phyloP scores from a whole-genome alignment of 2,113 vertebrate genomes.

The Sitta europaea region DNA sequence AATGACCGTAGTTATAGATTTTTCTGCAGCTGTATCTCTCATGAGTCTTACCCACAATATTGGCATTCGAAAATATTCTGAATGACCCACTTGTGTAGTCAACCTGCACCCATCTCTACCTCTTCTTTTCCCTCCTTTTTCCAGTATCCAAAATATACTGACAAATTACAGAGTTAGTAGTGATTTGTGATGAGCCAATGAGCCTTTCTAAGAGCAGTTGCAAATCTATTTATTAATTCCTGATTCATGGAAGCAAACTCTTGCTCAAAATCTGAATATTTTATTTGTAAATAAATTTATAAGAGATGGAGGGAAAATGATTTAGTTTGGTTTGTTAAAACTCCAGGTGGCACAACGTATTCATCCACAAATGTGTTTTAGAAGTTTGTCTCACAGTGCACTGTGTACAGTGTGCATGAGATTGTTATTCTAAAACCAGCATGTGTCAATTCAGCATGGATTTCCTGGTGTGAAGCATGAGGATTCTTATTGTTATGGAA shows the following conservation, averaged over 20 bases:
- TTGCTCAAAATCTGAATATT: background rate
- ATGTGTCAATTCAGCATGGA: background rate
- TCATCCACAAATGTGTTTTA: background rate
- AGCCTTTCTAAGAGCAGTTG: background rate
- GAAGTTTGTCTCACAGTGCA: background rate
- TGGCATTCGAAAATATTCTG: background rate
- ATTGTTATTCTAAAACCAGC: background rate
- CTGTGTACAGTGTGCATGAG: background rate
- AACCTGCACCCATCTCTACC: background rate
- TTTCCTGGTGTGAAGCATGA: background rate
- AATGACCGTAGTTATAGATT: background rate
- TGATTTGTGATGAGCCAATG: background rate
- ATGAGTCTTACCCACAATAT: background rate
- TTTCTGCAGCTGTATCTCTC: background rate
- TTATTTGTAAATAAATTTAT: background rate
- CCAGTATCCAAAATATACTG: background rate
- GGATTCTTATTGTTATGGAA: background rate
- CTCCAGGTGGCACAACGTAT: conserved; percentile 9
- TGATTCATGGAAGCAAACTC: background rate
- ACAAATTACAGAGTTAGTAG: background rate
- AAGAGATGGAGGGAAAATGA: conserved; percentile 1
- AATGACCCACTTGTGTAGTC: background rate
- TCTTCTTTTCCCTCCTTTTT: background rate
- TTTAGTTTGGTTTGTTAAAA: conserved; percentile 46
- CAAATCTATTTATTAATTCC: conserved; percentile 19